A percentile compares a stretch with the other conserved stretches of the same genome.
Evolutionary conservation across 2,797 vertebrate species (phyloP).

Genomic region (Alca torda): DNA sequence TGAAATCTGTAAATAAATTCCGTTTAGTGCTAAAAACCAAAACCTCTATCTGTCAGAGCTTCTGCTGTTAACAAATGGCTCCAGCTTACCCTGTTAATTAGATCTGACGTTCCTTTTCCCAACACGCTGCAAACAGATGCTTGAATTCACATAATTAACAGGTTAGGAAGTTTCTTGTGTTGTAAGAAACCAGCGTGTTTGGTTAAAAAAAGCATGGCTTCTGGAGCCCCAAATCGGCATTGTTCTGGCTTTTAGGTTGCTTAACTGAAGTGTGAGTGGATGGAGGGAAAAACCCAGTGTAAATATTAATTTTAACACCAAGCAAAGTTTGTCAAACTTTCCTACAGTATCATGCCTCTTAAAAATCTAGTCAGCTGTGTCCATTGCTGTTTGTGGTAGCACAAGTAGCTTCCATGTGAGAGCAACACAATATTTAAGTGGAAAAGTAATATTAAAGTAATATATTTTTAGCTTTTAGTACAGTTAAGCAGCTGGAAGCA

Average conservation of each 20-base stretch:
- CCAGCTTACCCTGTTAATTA: neutral
- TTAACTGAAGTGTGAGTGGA: neutral
- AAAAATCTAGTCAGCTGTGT: neutral
- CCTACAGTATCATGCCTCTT: neutral
- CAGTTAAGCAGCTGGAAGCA: neutral
- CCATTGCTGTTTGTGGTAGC: neutral
- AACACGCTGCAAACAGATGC: neutral
- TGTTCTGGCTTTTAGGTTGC: neutral
- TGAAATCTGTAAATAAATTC: neutral
- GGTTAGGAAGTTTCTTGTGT: neutral
- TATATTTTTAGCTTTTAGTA: conserved; percentile 1
- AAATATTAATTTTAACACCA: neutral
- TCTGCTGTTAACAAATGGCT: neutral
- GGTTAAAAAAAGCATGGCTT: neutral
- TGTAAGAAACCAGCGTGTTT: neutral
- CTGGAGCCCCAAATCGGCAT: neutral
- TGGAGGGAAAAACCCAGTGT: neutral
- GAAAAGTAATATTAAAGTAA: neutral
- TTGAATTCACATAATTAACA: neutral
- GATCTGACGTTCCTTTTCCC: neutral
- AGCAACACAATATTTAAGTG: neutral
- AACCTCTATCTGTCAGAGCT: neutral
- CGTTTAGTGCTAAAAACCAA: neutral
- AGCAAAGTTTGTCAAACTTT: neutral
- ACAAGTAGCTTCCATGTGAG: neutral